Evolutionary conservation across 2,113 vertebrate species (phyloP), one percentile per base, ranked within the genome.

Genomic region (Micromys minutus): DNA sequence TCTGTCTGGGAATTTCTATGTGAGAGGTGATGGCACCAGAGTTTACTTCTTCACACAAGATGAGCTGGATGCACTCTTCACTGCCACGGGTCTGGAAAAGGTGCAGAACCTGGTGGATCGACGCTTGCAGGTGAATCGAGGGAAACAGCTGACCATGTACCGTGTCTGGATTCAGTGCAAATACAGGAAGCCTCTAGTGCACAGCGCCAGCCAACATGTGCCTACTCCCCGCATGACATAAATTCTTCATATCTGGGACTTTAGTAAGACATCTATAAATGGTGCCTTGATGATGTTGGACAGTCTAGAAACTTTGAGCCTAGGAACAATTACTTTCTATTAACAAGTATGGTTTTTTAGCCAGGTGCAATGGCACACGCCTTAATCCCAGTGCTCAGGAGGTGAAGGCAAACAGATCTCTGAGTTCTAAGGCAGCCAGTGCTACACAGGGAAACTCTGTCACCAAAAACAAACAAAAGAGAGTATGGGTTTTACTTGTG

Each of bases 101-200:
- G 98, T 99, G 72, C 99, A 99, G 98, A 99, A 99, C 96, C 96
- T 99, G 55, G 98, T 99, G 77, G 99, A 99, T 96, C 98, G 99
- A 3, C 98, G 99, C 22, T 94, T 99, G 2, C 99, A 99, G 92
- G 99, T 99, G 97, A 99, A 99, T 98, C 97, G 99, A 50, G 99
- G 99, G 50, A 99, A 99, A 26, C 99, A 99, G 97, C 98, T 99
- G 97, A 99, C 99, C 0, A 99, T 99, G 99, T 99, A 99, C 97
- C 98, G 99, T 29, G 99, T 99, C 3, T 99, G 99, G 99, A 99
- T 99, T 96, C 99, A 99, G 98, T 99, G 99, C 99, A 99, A 99
- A 94, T 99, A 99, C 97, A 97, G 98, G 94, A 99, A 98, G 94
- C 97, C 98, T 61, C 93, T 75, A 0, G 0, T 47, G 39, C 63